Evolutionary conservation across 2,888 invertebrate species (phyloP).

Genomic region (Sminthurinus aureus): DNA sequence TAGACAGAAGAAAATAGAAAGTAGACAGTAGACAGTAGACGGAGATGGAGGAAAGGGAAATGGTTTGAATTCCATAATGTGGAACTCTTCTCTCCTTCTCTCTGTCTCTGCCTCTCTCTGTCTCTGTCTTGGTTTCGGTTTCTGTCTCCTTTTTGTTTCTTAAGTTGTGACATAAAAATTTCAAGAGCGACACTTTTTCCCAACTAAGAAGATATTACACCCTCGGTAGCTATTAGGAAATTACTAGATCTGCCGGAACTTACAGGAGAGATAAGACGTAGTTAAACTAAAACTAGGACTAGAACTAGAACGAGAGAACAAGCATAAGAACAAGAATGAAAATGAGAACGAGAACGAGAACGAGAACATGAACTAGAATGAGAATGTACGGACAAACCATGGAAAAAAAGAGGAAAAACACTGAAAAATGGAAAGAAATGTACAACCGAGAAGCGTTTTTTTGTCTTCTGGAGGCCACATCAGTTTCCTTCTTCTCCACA

Average conservation of each 20-base stretch:
- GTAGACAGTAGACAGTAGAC: not conserved
- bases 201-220: constrained; percentile 31
- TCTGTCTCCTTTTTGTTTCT: constrained; percentile 25
- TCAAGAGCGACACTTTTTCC: constrained; percentile 40
- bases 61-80: constrained; percentile 38
- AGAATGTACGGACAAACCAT: not conserved
- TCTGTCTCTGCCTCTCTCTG: not conserved
- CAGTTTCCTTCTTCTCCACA: too few relatives aligned
- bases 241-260: constrained; percentile 31
- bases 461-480: too few relatives aligned
- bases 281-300: constrained; percentile 20
- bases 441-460: not conserved
- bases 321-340: not conserved
- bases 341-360: not conserved
- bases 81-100: not conserved
- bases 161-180: constrained; percentile 40
- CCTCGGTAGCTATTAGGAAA: constrained; percentile 38
- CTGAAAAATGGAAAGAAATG: not conserved
- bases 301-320: not conserved
- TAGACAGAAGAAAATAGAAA: not conserved
- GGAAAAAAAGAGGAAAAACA: not conserved
- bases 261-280: constrained; percentile 26
- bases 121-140: too few relatives aligned
- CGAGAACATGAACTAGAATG: not conserved
- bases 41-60: not conserved